A percentile compares a stretch with the other conserved stretches of the same genome.
phyloP scores from a whole-genome alignment of 2,888 invertebrate species.

The Sycophila texana region DNA sequence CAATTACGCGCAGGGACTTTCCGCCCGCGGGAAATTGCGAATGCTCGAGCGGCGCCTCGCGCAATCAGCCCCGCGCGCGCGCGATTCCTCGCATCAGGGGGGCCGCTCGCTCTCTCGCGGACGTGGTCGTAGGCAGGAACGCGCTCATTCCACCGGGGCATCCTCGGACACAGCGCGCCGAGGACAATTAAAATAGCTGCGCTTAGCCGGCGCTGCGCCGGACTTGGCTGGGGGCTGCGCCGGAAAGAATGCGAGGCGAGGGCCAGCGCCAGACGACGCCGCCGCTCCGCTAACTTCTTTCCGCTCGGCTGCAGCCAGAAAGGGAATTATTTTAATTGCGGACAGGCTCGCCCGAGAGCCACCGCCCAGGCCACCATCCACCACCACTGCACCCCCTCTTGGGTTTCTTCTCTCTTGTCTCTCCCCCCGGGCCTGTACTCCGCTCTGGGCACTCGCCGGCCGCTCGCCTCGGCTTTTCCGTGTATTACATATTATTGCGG shows the following conservation, averaged over 20 bases:
- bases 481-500: not conserved
- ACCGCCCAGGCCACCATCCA: conserved; percentile 37
- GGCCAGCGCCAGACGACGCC: conserved; percentile 58
- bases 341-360: conserved; percentile 73
- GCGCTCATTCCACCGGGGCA: not conserved
- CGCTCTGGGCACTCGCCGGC: not conserved
- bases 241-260: conserved; percentile 54
- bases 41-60: conserved; percentile 47
- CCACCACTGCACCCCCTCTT: conserved; percentile 44
- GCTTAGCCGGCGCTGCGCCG: conserved; percentile 62
- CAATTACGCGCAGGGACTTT: conserved; percentile 25
- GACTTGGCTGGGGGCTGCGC: conserved; percentile 44
- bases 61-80: conserved; percentile 42
- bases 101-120: conserved; percentile 53
- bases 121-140: conserved; percentile 64
- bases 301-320: conserved; percentile 76
- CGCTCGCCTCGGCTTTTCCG: conserved; percentile 7
- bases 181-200: conserved; percentile 75
- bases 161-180: conserved; percentile 38
- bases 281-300: conserved; percentile 74
- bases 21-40: conserved; percentile 37
- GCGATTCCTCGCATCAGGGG: conserved; percentile 51
- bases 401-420: conserved; percentile 54
- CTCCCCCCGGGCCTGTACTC: conserved; percentile 3
- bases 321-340: conserved; percentile 77